Evolutionary conservation across 2,888 invertebrate genomes (phyloP).

Genomic region (Lamellibrachia satsuma): DNA sequence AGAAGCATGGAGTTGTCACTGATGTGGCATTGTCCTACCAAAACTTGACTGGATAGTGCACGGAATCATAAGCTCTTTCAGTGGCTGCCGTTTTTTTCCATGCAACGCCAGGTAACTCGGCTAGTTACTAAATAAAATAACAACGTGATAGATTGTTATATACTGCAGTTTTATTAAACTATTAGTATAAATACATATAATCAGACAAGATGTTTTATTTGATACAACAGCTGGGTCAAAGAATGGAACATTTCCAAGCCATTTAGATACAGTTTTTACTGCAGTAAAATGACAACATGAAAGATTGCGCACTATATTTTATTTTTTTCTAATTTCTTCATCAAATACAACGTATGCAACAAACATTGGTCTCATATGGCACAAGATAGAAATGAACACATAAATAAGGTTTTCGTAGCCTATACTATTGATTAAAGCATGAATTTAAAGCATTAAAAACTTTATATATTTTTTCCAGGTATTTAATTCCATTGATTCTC

Average conservation of each 20-base stretch:
- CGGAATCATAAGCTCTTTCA: too few species aligned
- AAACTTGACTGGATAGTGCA: too few species aligned
- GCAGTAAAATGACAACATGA: conserved; percentile 14
- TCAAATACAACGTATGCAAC: neutral
- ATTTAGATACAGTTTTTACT: neutral
- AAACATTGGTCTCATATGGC: neutral
- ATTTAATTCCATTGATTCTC: neutral
- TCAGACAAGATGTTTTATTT: neutral
- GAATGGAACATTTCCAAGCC: neutral
- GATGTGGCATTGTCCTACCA: too few species aligned
- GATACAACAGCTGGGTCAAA: neutral
- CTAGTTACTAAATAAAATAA: too few species aligned
- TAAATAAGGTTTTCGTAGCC: neutral
- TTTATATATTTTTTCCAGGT: neutral
- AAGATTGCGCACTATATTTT: neutral
- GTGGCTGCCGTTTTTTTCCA: too few species aligned
- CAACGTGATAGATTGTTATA: too few species aligned
- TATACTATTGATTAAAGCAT: too few species aligned
- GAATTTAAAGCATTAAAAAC: neutral
- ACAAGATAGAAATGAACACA: neutral
- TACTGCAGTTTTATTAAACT: neutral
- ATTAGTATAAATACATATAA: neutral
- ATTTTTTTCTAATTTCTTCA: neutral
- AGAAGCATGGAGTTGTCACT: too few species aligned
- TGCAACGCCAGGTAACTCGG: too few species aligned